Evolutionary conservation across 2,113 vertebrate genomes (phyloP).

Genomic region (Cricetomys ansorgei): DNA sequence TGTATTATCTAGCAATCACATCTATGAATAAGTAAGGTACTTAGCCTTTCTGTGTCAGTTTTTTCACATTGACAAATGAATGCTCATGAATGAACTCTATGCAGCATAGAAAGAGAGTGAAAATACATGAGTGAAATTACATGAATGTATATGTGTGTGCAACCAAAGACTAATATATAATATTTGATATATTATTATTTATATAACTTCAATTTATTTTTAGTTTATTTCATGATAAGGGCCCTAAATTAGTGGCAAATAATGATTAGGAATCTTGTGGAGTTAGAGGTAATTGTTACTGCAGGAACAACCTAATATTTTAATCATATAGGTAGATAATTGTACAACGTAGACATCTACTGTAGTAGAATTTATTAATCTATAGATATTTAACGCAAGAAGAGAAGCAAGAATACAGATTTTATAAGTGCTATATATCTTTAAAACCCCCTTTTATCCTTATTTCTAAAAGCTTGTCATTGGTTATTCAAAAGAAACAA

Average conservation of each 20-base stretch:
- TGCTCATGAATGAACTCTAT: neutral
- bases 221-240: neutral
- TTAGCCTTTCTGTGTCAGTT: neutral
- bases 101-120: neutral
- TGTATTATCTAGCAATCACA: neutral
- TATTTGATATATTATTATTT: neutral
- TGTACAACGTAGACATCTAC: neutral
- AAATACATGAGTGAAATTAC: neutral
- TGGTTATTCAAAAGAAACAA: constrained; percentile 36
- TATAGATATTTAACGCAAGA: constrained; percentile 43
- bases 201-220: neutral
- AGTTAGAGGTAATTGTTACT: neutral
- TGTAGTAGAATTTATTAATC: constrained; percentile 51
- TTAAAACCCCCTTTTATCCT: neutral
- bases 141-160: neutral
- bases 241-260: neutral
- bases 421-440: neutral
- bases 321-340: neutral
- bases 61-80: neutral
- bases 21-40: neutral
- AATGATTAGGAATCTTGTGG: neutral
- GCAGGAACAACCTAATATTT: neutral
- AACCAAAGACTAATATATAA: neutral
- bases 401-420: constrained; percentile 44
- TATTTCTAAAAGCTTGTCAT: constrained; percentile 10